Conservation (phyloP, 2,888 invertebrate species). For the Doris montereyensis region DNA sequence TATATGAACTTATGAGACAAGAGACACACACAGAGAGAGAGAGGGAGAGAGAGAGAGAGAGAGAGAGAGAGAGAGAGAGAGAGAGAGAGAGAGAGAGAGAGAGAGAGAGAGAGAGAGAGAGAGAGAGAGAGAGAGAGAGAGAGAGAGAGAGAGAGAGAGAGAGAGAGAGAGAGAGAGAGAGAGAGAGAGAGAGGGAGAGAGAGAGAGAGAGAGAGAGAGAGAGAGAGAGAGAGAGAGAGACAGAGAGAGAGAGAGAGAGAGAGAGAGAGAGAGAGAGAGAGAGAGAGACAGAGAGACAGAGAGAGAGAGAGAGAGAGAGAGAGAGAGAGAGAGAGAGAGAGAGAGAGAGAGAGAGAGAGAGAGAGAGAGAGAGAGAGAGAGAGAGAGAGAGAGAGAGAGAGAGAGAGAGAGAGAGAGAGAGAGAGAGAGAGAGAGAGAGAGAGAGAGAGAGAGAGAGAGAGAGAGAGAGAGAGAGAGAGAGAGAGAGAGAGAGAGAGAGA, state of each 20-base stretch:
- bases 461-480: constrained; percentile 8
- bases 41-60: neutral
- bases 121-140: neutral
- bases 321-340: neutral
- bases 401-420: neutral
- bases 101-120: constrained; percentile 15
- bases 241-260: neutral
- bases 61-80: neutral
- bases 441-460: constrained; percentile 4
- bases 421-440: constrained; percentile 2
- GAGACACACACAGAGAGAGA: no score
- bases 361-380: neutral
- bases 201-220: neutral
- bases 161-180: constrained; percentile 3
- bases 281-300: neutral
- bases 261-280: neutral
- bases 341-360: neutral
- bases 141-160: neutral
- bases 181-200: neutral
- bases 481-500: constrained; percentile 12
- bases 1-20: no score
- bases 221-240: neutral
- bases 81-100: neutral
- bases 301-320: neutral
- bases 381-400: neutral